phyloP scores from a whole-genome alignment of 2,888 invertebrate genomes.

The Drosophila sordidapex region DNA sequence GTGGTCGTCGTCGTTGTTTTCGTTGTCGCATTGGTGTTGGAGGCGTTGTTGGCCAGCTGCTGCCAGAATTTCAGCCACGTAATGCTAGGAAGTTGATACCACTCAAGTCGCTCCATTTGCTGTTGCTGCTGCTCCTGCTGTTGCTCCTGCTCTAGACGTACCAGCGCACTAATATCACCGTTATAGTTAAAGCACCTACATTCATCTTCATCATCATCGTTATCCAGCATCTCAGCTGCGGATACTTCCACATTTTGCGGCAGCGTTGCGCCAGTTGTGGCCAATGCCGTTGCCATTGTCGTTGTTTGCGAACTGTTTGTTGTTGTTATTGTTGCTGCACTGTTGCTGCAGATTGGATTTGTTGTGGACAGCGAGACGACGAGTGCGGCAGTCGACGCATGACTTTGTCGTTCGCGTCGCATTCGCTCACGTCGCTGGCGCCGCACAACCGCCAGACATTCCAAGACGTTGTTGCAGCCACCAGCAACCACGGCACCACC shows the following conservation, averaged over 20 bases:
- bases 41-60: conserved; percentile 53
- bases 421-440: conserved; percentile 69
- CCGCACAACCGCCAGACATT: conserved; percentile 52
- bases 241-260: conserved; percentile 37
- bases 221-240: conserved; percentile 44
- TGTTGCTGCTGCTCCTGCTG: conserved; percentile 17
- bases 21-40: conserved; percentile 45
- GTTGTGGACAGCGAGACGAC: conserved; percentile 40
- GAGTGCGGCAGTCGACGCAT: conserved; percentile 35
- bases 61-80: conserved; percentile 76
- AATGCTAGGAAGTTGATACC: conserved; percentile 69
- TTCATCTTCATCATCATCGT: conserved; percentile 62
- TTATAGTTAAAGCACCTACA: conserved; percentile 83
- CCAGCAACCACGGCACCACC: conserved; percentile 27
- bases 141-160: conserved; percentile 45
- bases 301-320: conserved; percentile 75
- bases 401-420: conserved; percentile 70
- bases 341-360: conserved; percentile 58
- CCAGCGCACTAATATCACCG: conserved; percentile 80
- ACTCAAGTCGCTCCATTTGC: conserved; percentile 34
- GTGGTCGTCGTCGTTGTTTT: conserved; percentile 45
- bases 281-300: conserved; percentile 55
- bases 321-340: conserved; percentile 13
- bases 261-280: conserved; percentile 53
- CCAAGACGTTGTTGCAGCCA: conserved; percentile 36